These are phyloP conservation scores for Ceryle rudis DNA, from an alignment of 2,797 vertebrate genomes.

Conservation along the genomic window DNA sequence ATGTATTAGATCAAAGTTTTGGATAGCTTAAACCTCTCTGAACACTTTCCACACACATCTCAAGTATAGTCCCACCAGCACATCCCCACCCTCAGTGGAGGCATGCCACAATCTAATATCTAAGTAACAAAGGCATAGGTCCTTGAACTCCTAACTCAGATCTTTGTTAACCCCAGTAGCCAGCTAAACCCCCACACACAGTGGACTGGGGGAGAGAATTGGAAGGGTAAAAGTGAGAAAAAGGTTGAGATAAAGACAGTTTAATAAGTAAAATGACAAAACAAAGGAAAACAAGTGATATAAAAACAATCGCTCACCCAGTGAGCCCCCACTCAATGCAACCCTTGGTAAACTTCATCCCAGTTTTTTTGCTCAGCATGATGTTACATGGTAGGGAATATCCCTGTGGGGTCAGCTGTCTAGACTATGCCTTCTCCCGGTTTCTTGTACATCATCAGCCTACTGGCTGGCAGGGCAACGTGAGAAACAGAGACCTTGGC, in stretches of 20 bases:
- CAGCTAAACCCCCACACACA: not conserved
- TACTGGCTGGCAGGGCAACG: not conserved
- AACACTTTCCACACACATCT: not conserved
- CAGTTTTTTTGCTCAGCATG: rapidly evolving
- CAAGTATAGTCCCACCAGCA: not conserved
- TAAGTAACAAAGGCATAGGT: not conserved
- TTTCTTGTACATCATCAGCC: not conserved
- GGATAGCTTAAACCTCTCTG: not conserved
- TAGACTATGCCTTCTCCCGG: not conserved
- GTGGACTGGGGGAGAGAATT: not conserved
- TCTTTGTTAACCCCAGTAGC: not conserved
- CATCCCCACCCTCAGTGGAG: not conserved
- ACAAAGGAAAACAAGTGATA: not conserved
- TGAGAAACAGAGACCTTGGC: not conserved
- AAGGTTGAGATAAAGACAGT: not conserved
- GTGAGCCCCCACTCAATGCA: not conserved
- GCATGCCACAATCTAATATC: not conserved
- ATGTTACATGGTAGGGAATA: not conserved
- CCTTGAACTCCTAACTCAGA: not conserved
- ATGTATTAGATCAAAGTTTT: not conserved
- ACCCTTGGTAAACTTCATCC: not conserved
- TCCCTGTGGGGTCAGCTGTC: not conserved
- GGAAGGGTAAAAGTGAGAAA: not conserved
- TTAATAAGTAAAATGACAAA: not conserved
- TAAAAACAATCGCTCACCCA: not conserved